A percentile compares a stretch with the other conserved stretches of the same genome.
phyloP scores from a whole-genome alignment of 2,797 vertebrate species.

The Morus bassanus region DNA sequence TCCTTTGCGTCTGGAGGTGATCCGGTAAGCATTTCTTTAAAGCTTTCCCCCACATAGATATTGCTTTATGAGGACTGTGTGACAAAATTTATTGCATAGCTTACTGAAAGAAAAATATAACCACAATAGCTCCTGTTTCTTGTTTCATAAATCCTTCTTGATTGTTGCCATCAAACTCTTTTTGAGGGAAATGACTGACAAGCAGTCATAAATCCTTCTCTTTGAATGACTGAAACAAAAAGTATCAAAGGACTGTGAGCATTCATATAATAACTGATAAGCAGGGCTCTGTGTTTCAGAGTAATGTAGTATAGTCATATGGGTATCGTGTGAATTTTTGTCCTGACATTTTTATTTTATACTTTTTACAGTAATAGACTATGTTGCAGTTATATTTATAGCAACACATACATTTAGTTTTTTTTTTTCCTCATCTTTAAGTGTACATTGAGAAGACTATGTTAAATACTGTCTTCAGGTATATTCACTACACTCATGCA shows the following conservation, averaged over 20 bases:
- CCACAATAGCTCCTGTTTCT: background rate
- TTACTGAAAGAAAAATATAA: background rate
- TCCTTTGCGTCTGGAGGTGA: slow-evolving; percentile 98
- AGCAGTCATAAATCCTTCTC: background rate
- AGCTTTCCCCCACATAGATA: background rate
- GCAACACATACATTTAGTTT: background rate
- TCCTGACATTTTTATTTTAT: background rate
- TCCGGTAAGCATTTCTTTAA: slow-evolving; percentile 83
- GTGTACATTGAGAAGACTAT: background rate
- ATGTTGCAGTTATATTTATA: background rate
- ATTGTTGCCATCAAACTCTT: background rate
- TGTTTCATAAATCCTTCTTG: slow-evolving; percentile 10
- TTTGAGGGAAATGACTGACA: background rate
- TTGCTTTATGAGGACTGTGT: background rate
- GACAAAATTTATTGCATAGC: background rate
- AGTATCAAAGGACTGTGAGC: background rate
- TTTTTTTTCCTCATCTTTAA: background rate
- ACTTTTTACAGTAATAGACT: background rate
- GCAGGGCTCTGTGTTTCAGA: background rate
- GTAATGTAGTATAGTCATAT: background rate
- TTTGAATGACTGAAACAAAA: background rate
- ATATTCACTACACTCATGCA: background rate
- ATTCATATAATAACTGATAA: background rate
- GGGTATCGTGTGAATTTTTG: background rate
- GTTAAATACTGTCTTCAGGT: background rate